These are phyloP conservation scores for Heterotilapia buettikoferi DNA, from an alignment of 2,113 vertebrate species.

Conservation along the genomic window DNA sequence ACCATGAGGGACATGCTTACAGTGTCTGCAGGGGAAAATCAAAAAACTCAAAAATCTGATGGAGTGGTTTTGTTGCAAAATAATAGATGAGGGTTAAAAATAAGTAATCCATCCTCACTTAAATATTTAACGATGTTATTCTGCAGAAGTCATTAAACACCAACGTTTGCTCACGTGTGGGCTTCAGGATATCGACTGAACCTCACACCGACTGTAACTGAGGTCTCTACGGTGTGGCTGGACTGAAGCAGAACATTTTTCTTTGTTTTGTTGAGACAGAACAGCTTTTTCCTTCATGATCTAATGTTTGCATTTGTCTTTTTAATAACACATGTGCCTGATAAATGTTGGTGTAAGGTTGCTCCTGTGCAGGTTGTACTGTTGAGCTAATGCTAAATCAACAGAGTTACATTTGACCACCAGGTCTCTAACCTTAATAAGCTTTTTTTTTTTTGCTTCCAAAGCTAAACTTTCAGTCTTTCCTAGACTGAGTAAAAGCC, in stretches of 20 bases:
- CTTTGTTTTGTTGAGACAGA: not conserved
- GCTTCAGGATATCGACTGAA: not conserved
- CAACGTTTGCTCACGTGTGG: not conserved
- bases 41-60: not conserved
- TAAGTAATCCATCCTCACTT: not conserved
- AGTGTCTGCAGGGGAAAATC: not conserved
- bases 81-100: not conserved
- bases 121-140: not conserved
- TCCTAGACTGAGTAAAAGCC: not conserved
- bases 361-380: not conserved
- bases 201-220: not conserved
- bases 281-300: not conserved
- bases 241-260: not conserved
- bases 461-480: not conserved
- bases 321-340: not conserved
- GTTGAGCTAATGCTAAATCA: not conserved
- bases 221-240: accelerated
- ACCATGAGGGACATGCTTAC: accelerated
- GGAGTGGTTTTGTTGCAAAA: not conserved
- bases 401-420: not conserved
- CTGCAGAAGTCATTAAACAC: not conserved
- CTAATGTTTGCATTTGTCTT: not conserved
- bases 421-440: accelerated
- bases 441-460: not conserved
- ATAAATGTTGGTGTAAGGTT: not conserved